Evolutionary conservation across 2,888 invertebrate genomes (phyloP), one percentile per base, ranked within the genome.

Genomic region (Tipula confusa): DNA sequence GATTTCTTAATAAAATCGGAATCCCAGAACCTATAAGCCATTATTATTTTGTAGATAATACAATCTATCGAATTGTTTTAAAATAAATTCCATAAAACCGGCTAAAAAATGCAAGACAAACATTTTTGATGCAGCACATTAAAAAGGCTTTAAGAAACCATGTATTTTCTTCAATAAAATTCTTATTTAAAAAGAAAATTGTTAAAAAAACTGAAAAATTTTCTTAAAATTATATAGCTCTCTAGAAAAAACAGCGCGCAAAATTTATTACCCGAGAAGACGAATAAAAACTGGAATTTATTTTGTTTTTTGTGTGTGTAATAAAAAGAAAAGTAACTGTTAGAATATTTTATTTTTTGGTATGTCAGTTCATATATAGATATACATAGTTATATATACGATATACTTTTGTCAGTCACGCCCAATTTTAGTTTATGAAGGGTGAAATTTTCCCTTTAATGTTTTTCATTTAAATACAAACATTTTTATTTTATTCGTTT

Each of bases 351-450:
- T 15, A 15, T 15, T 15, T 43, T 64, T 1, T 24, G 18, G 2
- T 64, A 64, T 24, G 11, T 18, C 24, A 64, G 64, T n/a, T n/a
- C n/a, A n/a, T n/a, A n/a, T n/a, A n/a, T n/a, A n/a, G n/a, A n/a
- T n/a, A n/a, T n/a, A n/a, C n/a, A n/a, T n/a, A n/a, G n/a, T n/a
- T n/a, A n/a, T n/a, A n/a, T n/a, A n/a, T n/a, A n/a, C 64, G 9
- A 24, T 64, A 64, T 64, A 64, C 64, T 9, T 64, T 64, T 64
- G 64, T 64, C 64, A 64, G 64, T 64, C 64, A 64, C 64, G 64
- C 64, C 64, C 64, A 64, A 64, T 64, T 64, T 64, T 64, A 64
- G 64, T 64, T 64, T 64, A 64, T 64, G 64, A 64, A 64, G 64
- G 64, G 64, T 64, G 64, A 64, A 64, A 64, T 64, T 64, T 64